Percentiles rank a stretch among this genome's conserved stretches.
phyloP scores from a whole-genome alignment of 2,113 vertebrate genomes.

The Bubo bubo region DNA sequence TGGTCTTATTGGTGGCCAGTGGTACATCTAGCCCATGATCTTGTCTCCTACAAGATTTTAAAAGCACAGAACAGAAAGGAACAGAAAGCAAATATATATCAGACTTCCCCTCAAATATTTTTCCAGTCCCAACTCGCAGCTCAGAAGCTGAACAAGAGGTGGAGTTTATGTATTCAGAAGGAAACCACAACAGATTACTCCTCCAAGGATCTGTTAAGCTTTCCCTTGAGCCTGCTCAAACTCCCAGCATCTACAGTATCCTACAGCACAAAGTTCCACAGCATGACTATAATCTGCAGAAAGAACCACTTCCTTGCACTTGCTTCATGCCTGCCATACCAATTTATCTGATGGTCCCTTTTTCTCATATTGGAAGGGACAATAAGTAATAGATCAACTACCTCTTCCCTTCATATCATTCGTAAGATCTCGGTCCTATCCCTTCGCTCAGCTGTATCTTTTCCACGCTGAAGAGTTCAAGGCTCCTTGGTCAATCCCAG shows the following conservation, averaged over 20 bases:
- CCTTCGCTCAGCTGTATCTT: neutral
- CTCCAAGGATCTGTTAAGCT: too few species aligned
- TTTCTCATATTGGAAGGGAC: neutral
- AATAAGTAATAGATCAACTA: neutral
- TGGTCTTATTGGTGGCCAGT: neutral
- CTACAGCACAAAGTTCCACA: neutral
- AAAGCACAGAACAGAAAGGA: neutral
- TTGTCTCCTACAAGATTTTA: neutral
- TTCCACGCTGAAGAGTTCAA: neutral
- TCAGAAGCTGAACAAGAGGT: neutral
- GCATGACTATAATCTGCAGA: fast-evolving
- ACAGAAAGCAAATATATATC: neutral
- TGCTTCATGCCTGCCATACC: neutral
- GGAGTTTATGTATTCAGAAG: neutral
- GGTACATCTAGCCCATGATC: neutral
- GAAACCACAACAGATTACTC: neutral
- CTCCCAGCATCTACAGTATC: neutral
- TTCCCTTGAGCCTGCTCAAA: neutral
- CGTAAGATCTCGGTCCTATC: neutral
- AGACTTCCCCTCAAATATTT: neutral
- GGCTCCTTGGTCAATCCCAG: neutral
- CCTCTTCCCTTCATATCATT: too few species aligned
- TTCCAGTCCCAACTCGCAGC: neutral
- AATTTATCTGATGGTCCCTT: neutral
- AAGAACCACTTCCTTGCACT: neutral